phyloP scores from a whole-genome alignment of 1,140 invertebrate species.

The Lysiphlebus fabarum region DNA sequence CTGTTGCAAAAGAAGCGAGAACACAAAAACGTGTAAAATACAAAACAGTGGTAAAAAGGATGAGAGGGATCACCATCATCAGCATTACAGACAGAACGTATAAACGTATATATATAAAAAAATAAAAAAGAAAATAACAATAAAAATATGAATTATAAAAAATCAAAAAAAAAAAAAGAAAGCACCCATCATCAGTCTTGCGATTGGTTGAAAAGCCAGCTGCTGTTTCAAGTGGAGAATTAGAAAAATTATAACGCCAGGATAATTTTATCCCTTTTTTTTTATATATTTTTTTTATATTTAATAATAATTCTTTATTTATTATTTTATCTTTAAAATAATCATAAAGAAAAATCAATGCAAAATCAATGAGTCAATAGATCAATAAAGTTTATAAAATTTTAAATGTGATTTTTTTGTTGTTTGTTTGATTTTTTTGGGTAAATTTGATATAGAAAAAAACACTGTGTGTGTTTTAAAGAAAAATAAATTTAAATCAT shows the following conservation, averaged over 20 bases:
- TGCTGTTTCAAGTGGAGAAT: slow-evolving; percentile 33
- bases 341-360: background rate
- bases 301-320: background rate
- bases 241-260: slow-evolving; percentile 30
- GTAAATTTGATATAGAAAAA: too few species aligned
- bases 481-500: too few species aligned
- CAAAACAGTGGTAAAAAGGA: slow-evolving; percentile 20
- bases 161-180: background rate
- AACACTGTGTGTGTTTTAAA: too few species aligned
- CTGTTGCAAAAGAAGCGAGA: slow-evolving; percentile 35
- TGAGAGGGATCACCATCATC: background rate
- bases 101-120: slow-evolving; percentile 20
- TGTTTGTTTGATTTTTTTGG: too few species aligned
- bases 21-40: slow-evolving; percentile 11
- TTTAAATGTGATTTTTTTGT: too few species aligned
- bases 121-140: slow-evolving; percentile 15
- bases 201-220: slow-evolving; percentile 34
- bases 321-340: too few species aligned
- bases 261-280: slow-evolving; percentile 25
- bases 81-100: slow-evolving; percentile 8
- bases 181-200: background rate
- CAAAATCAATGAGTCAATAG: too few species aligned
- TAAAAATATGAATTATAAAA: slow-evolving; percentile 3
- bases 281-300: slow-evolving; percentile 12
- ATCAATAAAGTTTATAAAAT: too few species aligned